These are phyloP conservation scores for Catagonus wagneri DNA, from an alignment of 2,113 vertebrate species.

Conservation along the genomic window DNA sequence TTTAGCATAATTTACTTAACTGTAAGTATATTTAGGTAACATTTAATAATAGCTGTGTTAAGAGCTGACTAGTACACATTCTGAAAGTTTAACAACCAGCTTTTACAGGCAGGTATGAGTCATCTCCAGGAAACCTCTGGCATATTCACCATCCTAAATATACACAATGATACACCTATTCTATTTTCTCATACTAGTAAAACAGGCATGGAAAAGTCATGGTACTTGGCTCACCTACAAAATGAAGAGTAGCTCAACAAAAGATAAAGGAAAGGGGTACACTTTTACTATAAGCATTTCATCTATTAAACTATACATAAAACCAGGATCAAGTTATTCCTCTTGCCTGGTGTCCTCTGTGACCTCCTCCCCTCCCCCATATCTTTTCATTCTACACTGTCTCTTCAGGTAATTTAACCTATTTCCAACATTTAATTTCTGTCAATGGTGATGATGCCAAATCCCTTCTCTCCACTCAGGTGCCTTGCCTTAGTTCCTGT, in stretches of 20 bases:
- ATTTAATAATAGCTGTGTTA: background rate
- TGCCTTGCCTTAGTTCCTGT: background rate
- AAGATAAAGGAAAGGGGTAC: background rate
- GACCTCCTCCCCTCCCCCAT: background rate
- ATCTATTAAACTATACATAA: background rate
- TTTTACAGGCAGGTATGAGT: background rate
- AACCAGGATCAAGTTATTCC: background rate
- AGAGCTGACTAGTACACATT: background rate
- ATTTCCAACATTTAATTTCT: background rate
- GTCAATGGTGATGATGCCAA: background rate
- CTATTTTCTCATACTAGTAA: background rate
- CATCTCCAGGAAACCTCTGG: background rate
- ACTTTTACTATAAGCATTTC: background rate
- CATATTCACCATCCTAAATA: background rate
- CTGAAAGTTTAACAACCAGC: background rate
- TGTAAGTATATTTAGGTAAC: background rate
- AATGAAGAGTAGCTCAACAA: background rate
- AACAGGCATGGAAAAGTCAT: background rate
- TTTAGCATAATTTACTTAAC: slow-evolving; percentile 21
- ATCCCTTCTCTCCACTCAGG: background rate
- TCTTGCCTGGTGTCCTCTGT: background rate
- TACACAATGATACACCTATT: background rate
- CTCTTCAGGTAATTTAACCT: background rate
- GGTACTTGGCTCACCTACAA: background rate
- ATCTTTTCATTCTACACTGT: background rate